Evolutionary conservation across 2,113 vertebrate species (phyloP).

Genomic region (Miniopterus natalensis): DNA sequence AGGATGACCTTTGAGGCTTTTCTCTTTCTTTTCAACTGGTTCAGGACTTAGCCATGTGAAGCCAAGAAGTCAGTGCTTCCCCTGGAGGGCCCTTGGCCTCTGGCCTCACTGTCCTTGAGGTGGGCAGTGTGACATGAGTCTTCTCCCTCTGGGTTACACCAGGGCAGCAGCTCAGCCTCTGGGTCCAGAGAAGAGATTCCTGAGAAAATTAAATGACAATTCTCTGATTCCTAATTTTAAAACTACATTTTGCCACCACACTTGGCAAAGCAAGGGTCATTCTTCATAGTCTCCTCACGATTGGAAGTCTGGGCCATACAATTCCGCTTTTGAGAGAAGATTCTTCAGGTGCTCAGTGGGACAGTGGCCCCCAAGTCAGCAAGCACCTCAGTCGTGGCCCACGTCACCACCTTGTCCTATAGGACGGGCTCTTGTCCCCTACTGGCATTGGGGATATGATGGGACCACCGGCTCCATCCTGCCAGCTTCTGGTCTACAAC

Average conservation of each 20-base stretch:
- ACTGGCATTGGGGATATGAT: rapidly evolving
- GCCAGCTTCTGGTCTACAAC: background rate
- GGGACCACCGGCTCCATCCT: too few relatives aligned
- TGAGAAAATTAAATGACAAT: background rate
- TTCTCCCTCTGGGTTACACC: background rate
- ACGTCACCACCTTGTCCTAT: rapidly evolving
- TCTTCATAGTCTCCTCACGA: background rate
- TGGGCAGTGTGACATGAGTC: background rate
- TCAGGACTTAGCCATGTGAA: background rate
- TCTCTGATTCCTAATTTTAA: background rate
- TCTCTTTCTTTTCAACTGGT: background rate
- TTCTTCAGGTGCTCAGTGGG: background rate
- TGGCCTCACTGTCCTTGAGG: background rate
- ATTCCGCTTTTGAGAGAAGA: background rate
- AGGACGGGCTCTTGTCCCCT: background rate
- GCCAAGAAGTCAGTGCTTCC: background rate
- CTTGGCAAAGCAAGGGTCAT: background rate
- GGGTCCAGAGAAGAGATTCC: background rate
- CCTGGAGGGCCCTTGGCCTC: rapidly evolving
- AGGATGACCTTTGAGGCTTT: background rate
- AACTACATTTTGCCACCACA: background rate
- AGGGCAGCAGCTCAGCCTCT: background rate
- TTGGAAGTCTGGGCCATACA: background rate
- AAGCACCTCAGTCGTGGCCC: background rate
- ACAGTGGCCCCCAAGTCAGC: background rate